Percentiles rank a stretch among this genome's conserved stretches.
phyloP scores from a whole-genome alignment of 1,140 invertebrate species.

The Euwallacea similis region DNA sequence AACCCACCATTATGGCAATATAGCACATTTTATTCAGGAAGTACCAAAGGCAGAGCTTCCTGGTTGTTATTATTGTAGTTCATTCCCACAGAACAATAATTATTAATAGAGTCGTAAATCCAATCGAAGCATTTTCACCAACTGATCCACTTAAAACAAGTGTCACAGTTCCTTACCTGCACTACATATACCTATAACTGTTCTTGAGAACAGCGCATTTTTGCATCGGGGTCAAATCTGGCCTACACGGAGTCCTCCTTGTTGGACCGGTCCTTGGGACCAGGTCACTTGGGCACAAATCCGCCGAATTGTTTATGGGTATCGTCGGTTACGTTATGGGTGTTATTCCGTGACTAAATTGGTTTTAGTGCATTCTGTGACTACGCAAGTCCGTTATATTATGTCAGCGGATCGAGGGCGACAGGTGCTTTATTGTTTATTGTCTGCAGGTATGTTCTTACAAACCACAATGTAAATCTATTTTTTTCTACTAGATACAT shows the following conservation, averaged over 20 bases:
- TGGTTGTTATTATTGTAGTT: no score
- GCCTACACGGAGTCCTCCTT: conserved; percentile 10
- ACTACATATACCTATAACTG: conserved; percentile 28
- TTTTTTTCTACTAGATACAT: no score
- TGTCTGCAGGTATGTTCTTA: not conserved
- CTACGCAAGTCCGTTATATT: conserved; percentile 9
- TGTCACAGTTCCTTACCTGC: conserved; percentile 21
- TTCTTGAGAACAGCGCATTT: conserved; percentile 17
- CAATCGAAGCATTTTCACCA: conserved; percentile 1
- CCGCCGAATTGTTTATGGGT: conserved; percentile 34
- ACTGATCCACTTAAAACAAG: conserved; percentile 27
- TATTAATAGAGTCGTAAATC: no score
- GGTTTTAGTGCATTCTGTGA: conserved; percentile 25
- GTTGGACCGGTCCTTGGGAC: conserved; percentile 19
- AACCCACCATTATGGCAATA: no score
- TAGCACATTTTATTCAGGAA: no score
- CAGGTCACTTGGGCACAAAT: conserved; percentile 32
- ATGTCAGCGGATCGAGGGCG: conserved; percentile 12
- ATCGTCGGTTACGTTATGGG: conserved; percentile 22
- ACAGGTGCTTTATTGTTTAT: conserved; percentile 27
- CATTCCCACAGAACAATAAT: no score
- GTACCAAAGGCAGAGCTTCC: no score
- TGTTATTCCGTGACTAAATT: conserved; percentile 24
- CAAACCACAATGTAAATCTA: no score
- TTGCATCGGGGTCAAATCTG: conserved; percentile 35